Evolutionary conservation across 2,888 invertebrate genomes (phyloP).

Genomic region (Scrobipalpa atriplicella): DNA sequence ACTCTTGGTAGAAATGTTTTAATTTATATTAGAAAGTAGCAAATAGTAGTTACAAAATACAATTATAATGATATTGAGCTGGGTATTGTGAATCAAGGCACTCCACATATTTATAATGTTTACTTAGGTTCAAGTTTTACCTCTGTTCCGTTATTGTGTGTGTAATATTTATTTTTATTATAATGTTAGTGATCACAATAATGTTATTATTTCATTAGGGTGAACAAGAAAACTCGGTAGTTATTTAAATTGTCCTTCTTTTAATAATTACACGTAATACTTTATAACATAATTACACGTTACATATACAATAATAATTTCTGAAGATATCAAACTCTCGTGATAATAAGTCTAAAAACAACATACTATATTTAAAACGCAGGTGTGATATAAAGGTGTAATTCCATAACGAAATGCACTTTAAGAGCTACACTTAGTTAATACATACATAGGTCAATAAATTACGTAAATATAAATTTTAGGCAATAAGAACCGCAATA

Average conservation of each 20-base stretch:
- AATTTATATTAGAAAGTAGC: background rate
- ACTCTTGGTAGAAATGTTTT: conserved; percentile 5
- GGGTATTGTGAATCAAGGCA: background rate
- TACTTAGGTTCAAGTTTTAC: background rate
- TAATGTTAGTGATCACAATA: background rate
- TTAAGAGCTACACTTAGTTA: conserved; percentile 68
- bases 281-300: conserved; percentile 82
- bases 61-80: background rate
- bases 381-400: conserved; percentile 68
- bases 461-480: conserved; percentile 80
- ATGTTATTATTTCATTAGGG: background rate
- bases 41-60: background rate
- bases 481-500: conserved; percentile 66
- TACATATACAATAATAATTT: conserved; percentile 82
- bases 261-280: conserved; percentile 82
- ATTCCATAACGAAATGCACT: conserved; percentile 76
- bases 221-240: conserved; percentile 30
- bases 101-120: background rate
- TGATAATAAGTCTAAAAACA: conserved; percentile 70
- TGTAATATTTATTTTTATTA: background rate
- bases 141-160: background rate
- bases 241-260: conserved; percentile 76
- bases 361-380: conserved; percentile 72
- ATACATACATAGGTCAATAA: conserved; percentile 74
- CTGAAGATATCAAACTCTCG: conserved; percentile 78